A percentile compares a stretch with the other conserved stretches of the same genome.
Conservation (phyloP, 2,113 vertebrate species). For the Eolophus roseicapilla region DNA sequence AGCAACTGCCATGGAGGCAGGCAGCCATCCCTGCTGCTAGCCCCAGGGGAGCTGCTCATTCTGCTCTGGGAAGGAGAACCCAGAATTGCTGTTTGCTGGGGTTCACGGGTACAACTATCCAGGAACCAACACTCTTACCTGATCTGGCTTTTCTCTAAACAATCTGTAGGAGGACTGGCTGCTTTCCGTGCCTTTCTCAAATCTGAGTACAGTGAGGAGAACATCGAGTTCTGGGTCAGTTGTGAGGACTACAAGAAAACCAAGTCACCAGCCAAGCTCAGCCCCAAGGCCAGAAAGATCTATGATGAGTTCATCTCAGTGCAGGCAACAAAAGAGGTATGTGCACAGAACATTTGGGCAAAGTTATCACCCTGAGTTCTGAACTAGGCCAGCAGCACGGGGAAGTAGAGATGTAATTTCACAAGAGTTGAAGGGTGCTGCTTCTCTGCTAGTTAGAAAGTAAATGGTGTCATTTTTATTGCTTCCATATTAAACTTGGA, state of each 20-base stretch:
- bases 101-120: rapidly evolving
- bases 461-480: background rate
- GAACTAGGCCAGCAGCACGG: background rate
- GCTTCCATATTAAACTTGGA: background rate
- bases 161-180: constrained; percentile 77
- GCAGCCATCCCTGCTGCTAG: background rate
- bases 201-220: constrained; percentile 93
- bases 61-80: background rate
- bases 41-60: background rate
- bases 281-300: constrained; percentile 82
- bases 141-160: background rate
- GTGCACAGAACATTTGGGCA: background rate
- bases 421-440: background rate
- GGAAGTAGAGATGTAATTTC: background rate
- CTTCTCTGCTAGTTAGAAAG: background rate
- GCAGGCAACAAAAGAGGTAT: constrained; percentile 87
- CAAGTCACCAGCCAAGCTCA: constrained; percentile 72
- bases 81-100: background rate
- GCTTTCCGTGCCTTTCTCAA: constrained; percentile 86
- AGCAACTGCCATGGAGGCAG: background rate
- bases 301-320: constrained; percentile 85
- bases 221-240: constrained; percentile 90
- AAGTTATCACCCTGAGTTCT: background rate
- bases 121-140: background rate
- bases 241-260: constrained; percentile 89